Percentiles rank a stretch among this genome's conserved stretches.
Evolutionary conservation across 2,113 vertebrate species (phyloP).

Genomic region (Trichechus manatus): DNA sequence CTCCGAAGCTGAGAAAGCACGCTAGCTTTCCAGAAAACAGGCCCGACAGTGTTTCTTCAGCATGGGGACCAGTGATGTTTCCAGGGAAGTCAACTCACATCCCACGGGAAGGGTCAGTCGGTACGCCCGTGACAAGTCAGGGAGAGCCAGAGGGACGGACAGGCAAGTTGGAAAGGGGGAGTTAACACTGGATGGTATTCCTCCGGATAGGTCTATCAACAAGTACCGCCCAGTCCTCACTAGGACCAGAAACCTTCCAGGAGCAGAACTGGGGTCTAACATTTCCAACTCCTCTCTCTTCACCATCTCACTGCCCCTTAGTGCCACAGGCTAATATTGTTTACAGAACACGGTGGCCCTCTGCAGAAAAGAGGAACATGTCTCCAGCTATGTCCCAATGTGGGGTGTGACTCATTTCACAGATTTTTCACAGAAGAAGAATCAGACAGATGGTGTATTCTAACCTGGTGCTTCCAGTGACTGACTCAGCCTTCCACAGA

Average conservation of each 20-base stretch:
- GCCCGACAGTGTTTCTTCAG: neutral
- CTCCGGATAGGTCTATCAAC: neutral
- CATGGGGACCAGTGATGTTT: neutral
- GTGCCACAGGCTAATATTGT: neutral
- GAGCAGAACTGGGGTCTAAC: neutral
- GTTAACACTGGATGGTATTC: neutral
- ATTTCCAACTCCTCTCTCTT: neutral
- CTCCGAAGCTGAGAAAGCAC: neutral
- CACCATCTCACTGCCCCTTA: neutral
- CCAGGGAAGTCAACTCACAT: neutral
- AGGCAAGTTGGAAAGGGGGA: neutral
- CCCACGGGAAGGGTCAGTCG: neutral
- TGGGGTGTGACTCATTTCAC: conserved; percentile 49
- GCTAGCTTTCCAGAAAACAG: neutral
- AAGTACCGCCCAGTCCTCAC: neutral
- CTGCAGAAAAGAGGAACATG: neutral
- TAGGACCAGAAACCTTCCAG: neutral
- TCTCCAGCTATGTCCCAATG: conserved; percentile 7
- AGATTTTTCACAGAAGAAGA: conserved; percentile 45
- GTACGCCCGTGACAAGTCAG: neutral
- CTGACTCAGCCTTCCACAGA: conserved; percentile 58
- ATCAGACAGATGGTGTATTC: conserved; percentile 47
- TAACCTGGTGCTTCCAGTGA: neutral
- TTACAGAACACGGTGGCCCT: conserved; percentile 6
- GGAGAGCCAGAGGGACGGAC: neutral